Conservation (phyloP, 2,888 invertebrate species). For the Campaea margaritaria region DNA sequence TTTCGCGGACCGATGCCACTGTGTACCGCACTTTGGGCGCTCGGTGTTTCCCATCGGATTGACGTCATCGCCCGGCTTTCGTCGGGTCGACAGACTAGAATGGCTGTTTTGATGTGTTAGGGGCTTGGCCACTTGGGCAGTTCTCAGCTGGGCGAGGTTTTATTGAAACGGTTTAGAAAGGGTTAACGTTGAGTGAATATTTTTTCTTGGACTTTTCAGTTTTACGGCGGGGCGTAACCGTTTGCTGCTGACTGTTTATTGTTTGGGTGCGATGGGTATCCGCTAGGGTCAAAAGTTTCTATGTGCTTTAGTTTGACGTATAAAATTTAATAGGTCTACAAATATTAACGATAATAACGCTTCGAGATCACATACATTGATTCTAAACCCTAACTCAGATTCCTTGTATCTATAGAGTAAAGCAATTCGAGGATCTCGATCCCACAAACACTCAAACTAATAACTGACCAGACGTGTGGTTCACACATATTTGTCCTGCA, state of each 20-base stretch:
- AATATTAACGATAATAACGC: too few species aligned
- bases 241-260: constrained; percentile 35
- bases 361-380: too few species aligned
- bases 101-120: constrained; percentile 32
- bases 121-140: constrained; percentile 11
- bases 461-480: too few species aligned
- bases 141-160: constrained; percentile 23
- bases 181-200: constrained; percentile 40
- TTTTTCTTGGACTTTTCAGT: constrained; percentile 40
- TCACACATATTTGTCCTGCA: too few species aligned
- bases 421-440: too few species aligned
- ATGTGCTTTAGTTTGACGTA: neutral
- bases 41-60: constrained; percentile 37
- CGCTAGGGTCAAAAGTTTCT: neutral
- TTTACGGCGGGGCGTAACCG: constrained; percentile 33
- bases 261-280: constrained; percentile 25
- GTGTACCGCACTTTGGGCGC: constrained; percentile 37
- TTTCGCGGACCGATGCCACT: constrained; percentile 21
- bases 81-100: constrained; percentile 30
- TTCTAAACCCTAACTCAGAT: too few species aligned
- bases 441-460: too few species aligned
- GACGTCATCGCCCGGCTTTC: constrained; percentile 48
- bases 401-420: too few species aligned
- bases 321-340: too few species aligned
- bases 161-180: constrained; percentile 37